These are phyloP conservation scores for Mastacembelus armatus DNA, from an alignment of 2,797 vertebrate genomes.

Conservation along the genomic window DNA sequence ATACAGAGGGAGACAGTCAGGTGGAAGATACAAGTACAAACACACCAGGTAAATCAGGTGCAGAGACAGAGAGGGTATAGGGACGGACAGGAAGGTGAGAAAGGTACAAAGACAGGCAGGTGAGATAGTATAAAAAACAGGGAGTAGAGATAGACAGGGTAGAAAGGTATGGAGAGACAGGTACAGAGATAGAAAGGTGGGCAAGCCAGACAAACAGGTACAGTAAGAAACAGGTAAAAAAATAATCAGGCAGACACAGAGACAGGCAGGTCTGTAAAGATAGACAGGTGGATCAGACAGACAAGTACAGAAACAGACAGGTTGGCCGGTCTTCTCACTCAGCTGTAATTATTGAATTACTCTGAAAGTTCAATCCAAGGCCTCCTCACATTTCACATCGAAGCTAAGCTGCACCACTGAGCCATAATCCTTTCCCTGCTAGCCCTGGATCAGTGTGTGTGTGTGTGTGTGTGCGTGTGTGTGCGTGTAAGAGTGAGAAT, in stretches of 20 bases:
- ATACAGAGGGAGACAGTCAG: neutral
- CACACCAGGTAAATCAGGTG: neutral
- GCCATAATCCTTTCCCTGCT: slow-evolving; percentile 88
- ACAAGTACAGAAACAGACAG: neutral
- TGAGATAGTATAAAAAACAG: no score
- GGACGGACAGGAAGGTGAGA: no score
- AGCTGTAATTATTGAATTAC: slow-evolving; percentile 99
- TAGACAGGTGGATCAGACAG: neutral
- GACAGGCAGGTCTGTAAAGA: neutral
- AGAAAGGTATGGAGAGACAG: neutral
- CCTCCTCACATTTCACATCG: slow-evolving; percentile 92
- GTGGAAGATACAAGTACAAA: no score
- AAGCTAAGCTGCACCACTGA: slow-evolving; percentile 90
- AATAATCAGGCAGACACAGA: neutral
- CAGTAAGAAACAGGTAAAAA: neutral
- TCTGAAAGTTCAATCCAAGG: slow-evolving; percentile 92
- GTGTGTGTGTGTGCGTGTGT: slow-evolving; percentile 67
- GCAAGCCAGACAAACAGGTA: neutral
- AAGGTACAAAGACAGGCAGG: neutral
- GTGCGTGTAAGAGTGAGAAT: slow-evolving; percentile 70
- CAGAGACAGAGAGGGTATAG: neutral
- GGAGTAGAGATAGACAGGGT: no score
- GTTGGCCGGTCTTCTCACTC: slow-evolving; percentile 26
- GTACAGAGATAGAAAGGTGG: neutral
- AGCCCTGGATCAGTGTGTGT: slow-evolving; percentile 66